These are phyloP conservation scores for Drosophila arizonae DNA, from an alignment of 1,140 invertebrate genomes.

Conservation along the genomic window DNA sequence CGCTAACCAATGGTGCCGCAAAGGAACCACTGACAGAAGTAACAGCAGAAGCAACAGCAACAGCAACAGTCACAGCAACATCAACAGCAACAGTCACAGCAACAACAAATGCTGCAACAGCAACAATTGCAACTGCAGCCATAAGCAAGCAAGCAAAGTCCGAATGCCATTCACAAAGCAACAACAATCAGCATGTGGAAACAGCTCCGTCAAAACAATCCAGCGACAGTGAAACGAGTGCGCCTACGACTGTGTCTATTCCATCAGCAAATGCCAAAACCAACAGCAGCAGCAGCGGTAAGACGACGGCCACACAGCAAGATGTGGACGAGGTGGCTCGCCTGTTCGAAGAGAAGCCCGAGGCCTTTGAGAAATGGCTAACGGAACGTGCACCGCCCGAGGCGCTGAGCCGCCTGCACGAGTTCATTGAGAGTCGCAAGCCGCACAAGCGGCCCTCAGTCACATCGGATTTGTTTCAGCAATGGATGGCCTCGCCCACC, in stretches of 20 bases:
- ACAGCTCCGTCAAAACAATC: slow-evolving; percentile 26
- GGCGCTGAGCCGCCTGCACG: slow-evolving; percentile 84
- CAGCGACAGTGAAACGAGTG: slow-evolving; percentile 20
- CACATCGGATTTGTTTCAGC: slow-evolving; percentile 92
- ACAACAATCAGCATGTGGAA: slow-evolving; percentile 59
- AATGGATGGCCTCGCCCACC: slow-evolving; percentile 89
- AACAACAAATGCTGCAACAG: slow-evolving; percentile 13
- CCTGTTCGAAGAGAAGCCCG: slow-evolving; percentile 84
- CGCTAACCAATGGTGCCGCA: slow-evolving; percentile 68
- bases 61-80: slow-evolving; percentile 24
- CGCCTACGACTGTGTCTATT: slow-evolving; percentile 22
- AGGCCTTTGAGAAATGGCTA: slow-evolving; percentile 88
- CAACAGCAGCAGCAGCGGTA: slow-evolving; percentile 7
- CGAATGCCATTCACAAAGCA: slow-evolving; percentile 60
- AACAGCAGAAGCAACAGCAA: slow-evolving; percentile 7
- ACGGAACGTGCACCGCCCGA: slow-evolving; percentile 88
- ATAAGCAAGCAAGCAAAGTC: slow-evolving; percentile 55
- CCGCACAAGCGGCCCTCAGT: slow-evolving; percentile 89
- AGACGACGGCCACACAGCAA: slow-evolving; percentile 53
- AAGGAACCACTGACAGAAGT: slow-evolving; percentile 31
- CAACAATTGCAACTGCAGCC: slow-evolving; percentile 26
- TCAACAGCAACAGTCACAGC: slow-evolving; percentile 6
- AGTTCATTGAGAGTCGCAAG: slow-evolving; percentile 82
- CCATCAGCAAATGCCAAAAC: slow-evolving; percentile 28
- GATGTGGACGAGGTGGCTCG: slow-evolving; percentile 80